Base-by-base conservation (phyloP, 2,113 vertebrate species). In the Fulica atra region DNA sequence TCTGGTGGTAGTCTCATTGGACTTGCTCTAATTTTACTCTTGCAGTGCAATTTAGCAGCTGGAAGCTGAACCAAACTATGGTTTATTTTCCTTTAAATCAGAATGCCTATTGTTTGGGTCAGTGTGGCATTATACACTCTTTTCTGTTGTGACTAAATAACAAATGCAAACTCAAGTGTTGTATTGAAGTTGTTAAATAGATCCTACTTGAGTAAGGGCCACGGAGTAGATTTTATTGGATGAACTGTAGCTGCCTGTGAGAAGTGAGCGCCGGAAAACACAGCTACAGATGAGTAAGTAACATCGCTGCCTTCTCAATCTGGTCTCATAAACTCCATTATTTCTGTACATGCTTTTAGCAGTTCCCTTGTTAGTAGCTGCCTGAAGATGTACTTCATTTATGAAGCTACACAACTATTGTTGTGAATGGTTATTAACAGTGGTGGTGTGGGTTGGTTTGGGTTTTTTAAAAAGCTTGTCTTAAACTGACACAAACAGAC, bases 241-340 rank as follows among this genome's bases (percentile, higher is more conserved):
- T 88, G 35, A 79, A 28, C 3, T 24, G 88, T 65, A 84, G n/a
- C 56, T 93, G 87, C 78, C 74, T 69, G 40, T 63, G 70, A 72
- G 78, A 82, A 92, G 64, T 54, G 51, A 13, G 50, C 70, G 88
- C 31, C 80, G 72, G 69, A 86, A 95, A 96, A 86, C 91, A 92
- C 77, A 95, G 80, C 57, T 94, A 38, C 16, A 93, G 80, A 81
- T 94, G 35, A 82, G 56, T 25, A 69, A 83, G 68, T 86, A 83
- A 74, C 33, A 35, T 92, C 14, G 15, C 82, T 6, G 14, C n/a
- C 69, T 95, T 94, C 81, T 48, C 65, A 96, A 89, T 93, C 93
- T 72, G 29, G 46, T 78, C 48, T 79, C 20, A 35, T 59, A 21
- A 60, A 31, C 4, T 66, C 13, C 14, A 1, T 25, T 74, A n/a